phyloP scores from a whole-genome alignment of 2,888 invertebrate genomes.

The Agrochola macilenta region DNA sequence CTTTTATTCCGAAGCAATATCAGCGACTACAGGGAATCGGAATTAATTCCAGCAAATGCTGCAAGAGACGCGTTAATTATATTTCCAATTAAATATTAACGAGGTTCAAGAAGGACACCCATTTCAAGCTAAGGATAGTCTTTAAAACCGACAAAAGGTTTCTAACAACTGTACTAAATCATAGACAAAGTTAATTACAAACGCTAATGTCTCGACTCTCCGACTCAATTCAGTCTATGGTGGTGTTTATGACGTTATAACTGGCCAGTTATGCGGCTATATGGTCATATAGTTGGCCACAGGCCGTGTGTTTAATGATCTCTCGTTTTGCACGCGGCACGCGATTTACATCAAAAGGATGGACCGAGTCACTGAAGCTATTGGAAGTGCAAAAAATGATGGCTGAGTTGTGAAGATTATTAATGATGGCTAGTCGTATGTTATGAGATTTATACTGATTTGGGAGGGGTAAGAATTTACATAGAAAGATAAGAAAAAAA shows the following conservation, averaged over 20 bases:
- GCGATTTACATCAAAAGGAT: constrained; percentile 60
- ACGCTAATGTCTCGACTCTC: constrained; percentile 64
- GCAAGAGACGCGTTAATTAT: constrained; percentile 33
- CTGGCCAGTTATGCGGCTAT: constrained; percentile 26
- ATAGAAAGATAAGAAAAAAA: neutral
- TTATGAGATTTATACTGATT: constrained; percentile 25
- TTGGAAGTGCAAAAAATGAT: constrained; percentile 44
- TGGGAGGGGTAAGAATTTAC: neutral
- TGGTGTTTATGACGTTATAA: constrained; percentile 71
- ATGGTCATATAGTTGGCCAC: constrained; percentile 23
- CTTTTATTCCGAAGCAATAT: constrained; percentile 20
- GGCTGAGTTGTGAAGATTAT: constrained; percentile 36
- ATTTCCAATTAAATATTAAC: constrained; percentile 35
- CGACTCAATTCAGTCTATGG: constrained; percentile 58
- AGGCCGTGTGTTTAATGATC: constrained; percentile 55
- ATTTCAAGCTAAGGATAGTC: constrained; percentile 3
- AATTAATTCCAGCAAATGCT: constrained; percentile 32
- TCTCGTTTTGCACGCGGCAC: constrained; percentile 48
- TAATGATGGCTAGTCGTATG: constrained; percentile 35
- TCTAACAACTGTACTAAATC: constrained; percentile 60
- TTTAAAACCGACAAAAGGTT: constrained; percentile 55
- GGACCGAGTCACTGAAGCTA: constrained; percentile 14
- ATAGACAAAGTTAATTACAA: constrained; percentile 72
- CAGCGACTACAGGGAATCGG: constrained; percentile 11
- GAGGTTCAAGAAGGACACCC: constrained; percentile 4